A percentile compares a stretch with the other conserved stretches of the same genome.
phyloP scores from a whole-genome alignment of 2,797 vertebrate species.

The Bovichtus diacanthus region DNA sequence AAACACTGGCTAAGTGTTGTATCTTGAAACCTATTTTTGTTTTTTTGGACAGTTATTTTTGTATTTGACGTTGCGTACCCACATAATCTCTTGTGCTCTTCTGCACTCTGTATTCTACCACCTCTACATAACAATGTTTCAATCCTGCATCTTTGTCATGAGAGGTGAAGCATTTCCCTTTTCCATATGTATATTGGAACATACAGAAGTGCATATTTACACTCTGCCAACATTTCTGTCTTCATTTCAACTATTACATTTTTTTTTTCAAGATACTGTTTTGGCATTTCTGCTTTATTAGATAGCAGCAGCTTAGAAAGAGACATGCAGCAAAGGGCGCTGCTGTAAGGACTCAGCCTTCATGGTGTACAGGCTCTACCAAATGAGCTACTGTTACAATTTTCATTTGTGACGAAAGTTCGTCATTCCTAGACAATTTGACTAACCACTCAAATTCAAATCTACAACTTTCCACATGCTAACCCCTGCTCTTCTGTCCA shows the following conservation, averaged over 20 bases:
- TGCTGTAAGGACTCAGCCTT: no score
- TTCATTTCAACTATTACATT: neutral
- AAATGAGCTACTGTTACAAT: neutral
- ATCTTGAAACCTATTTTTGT: neutral
- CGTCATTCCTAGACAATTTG: neutral
- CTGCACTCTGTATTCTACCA: neutral
- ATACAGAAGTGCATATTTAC: neutral
- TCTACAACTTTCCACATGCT: slow-evolving; percentile 19
- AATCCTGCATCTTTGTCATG: neutral
- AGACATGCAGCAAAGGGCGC: no score
- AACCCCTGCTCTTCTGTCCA: slow-evolving; percentile 27
- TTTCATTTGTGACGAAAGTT: neutral
- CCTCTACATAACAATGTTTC: neutral
- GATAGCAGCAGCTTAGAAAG: no score
- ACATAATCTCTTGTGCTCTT: no score
- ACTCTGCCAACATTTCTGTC: neutral
- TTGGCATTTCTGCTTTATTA: no score
- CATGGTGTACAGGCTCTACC: no score
- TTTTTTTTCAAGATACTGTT: no score
- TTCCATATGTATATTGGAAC: neutral
- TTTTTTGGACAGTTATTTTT: no score
- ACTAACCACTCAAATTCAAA: slow-evolving; percentile 7
- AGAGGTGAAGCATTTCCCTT: neutral
- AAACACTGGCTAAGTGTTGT: neutral
- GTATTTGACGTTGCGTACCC: no score